Percentiles rank a stretch among this genome's conserved stretches.
Evolutionary conservation across 37 sponge, comb jelly and placozoan genomes (phyloP).

Genomic region (Theonella swinhoei): DNA sequence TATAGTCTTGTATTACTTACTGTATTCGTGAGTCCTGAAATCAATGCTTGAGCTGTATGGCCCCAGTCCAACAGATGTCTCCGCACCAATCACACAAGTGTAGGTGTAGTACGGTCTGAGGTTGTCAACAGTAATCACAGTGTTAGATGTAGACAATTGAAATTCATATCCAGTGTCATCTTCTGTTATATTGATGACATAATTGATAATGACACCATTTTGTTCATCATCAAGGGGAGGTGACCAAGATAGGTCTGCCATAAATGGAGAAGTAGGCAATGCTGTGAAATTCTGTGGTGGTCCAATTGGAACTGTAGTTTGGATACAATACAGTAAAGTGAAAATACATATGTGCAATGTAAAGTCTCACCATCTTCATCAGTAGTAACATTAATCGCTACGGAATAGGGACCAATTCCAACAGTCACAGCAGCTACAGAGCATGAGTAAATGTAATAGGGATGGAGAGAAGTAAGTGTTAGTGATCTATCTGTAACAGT

Average conservation of each 20-base stretch:
- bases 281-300: not conserved
- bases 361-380: slow-evolving; percentile 20
- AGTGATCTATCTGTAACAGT: not conserved
- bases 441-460: slow-evolving; percentile 2
- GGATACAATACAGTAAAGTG: too few relatives aligned
- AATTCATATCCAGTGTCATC: not conserved
- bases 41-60: not conserved
- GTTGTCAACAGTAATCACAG: not conserved
- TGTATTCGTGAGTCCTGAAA: not conserved
- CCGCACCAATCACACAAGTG: not conserved
- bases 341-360: not conserved
- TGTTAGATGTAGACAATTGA: not conserved
- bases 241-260: not conserved
- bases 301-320: not conserved
- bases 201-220: slow-evolving; percentile 31
- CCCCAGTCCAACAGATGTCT: not conserved
- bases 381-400: not conserved
- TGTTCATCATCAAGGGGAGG: not conserved
- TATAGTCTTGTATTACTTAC: too few relatives aligned
- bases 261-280: not conserved
- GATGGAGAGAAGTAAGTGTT: slow-evolving; percentile 4
- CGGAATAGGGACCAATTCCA: slow-evolving; percentile 23
- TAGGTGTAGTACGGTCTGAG: not conserved
- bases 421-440: not conserved
- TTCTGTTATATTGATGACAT: not conserved